Evolutionary conservation across 2,797 vertebrate genomes (phyloP).

Genomic region (Periparus ater): DNA sequence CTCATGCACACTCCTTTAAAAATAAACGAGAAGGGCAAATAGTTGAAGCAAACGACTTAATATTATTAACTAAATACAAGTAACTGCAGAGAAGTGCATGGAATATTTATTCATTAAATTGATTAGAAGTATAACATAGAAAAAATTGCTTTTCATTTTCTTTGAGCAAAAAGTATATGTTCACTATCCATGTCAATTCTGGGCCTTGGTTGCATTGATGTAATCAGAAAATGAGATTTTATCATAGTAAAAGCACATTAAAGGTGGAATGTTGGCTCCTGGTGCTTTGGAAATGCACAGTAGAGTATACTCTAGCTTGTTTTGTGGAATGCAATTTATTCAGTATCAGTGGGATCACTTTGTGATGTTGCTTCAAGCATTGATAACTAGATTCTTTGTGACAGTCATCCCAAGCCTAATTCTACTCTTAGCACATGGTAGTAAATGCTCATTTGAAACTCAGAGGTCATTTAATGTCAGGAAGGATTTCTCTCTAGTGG

Average conservation of each 20-base stretch:
- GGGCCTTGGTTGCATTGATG: background rate
- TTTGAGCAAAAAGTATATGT: background rate
- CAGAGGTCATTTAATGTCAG: background rate
- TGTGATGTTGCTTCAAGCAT: background rate
- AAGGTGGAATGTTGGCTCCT: background rate
- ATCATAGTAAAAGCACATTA: background rate
- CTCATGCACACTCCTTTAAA: background rate
- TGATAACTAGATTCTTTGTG: background rate
- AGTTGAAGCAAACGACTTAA: background rate
- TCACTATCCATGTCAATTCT: background rate
- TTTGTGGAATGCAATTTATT: background rate
- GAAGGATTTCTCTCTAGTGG: rapidly evolving
- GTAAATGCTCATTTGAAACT: background rate
- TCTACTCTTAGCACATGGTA: background rate
- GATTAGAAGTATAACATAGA: background rate
- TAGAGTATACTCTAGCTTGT: background rate
- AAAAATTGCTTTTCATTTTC: background rate
- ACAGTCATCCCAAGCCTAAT: background rate
- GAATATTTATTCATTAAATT: background rate
- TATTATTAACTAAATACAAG: background rate
- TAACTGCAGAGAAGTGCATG: background rate
- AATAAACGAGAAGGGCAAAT: background rate
- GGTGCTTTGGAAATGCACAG: background rate
- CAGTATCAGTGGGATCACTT: background rate
- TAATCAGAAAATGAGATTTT: background rate